A percentile compares a stretch with the other conserved stretches of the same genome.
phyloP scores from a whole-genome alignment of 2,888 invertebrate genomes.

The Agrotis clavis region DNA sequence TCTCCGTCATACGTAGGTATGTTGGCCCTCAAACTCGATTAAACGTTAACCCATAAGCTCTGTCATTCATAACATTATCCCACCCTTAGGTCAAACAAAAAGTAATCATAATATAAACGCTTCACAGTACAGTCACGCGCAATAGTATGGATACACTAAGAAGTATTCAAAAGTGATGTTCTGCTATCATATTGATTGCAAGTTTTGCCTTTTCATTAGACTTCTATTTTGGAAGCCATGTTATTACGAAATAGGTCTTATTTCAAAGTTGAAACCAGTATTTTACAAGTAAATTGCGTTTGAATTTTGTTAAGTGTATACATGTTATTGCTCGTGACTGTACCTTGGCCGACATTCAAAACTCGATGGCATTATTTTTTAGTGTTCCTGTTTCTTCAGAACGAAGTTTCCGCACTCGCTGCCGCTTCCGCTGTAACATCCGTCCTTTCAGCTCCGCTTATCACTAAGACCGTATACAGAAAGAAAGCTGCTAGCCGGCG shows the following conservation, averaged over 20 bases:
- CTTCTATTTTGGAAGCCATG: too few species aligned
- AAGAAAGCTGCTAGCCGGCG: too few species aligned
- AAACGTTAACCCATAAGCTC: not conserved
- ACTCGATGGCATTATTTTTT: constrained; percentile 20
- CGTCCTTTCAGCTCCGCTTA: not conserved
- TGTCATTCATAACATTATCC: not conserved
- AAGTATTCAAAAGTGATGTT: too few species aligned
- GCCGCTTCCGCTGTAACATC: constrained; percentile 30
- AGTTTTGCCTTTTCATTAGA: too few species aligned
- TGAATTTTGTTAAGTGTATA: too few species aligned
- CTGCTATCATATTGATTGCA: too few species aligned
- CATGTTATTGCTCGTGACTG: too few species aligned
- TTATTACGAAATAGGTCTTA: too few species aligned
- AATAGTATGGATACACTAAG: too few species aligned
- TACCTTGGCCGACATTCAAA: constrained; percentile 11
- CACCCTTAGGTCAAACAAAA: not conserved
- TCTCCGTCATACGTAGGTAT: too few species aligned
- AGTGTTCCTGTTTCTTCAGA: constrained; percentile 30
- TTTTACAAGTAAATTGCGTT: too few species aligned
- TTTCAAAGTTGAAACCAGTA: too few species aligned
- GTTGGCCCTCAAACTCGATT: not conserved
- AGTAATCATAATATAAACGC: not conserved
- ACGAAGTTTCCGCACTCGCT: constrained; percentile 12
- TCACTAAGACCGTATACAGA: not conserved
- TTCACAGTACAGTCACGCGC: not conserved